Conservation (phyloP, 2,113 vertebrate genomes). For the Anhinga rufa region DNA sequence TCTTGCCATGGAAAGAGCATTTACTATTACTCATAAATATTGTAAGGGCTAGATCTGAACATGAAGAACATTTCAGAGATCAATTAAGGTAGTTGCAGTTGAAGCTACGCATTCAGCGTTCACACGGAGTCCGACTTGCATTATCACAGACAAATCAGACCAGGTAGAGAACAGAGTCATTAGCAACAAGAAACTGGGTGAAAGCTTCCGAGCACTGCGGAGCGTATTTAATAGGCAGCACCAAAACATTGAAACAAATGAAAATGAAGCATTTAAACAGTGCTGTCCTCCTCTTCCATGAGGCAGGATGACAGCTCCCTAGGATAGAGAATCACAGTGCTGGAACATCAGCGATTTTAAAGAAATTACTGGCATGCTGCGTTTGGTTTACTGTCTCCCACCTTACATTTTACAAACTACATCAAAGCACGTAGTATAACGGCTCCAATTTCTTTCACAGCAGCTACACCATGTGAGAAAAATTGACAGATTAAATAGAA, state of each 20-base stretch:
- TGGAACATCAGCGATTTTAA: slow-evolving; percentile 49
- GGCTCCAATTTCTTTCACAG: slow-evolving; percentile 71
- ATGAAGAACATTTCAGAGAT: not conserved
- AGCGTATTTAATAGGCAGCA: not conserved
- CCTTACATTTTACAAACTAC: slow-evolving; percentile 66
- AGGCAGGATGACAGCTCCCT: not conserved
- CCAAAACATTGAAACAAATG: not conserved
- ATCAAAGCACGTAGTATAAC: slow-evolving; percentile 65
- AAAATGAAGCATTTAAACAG: not conserved
- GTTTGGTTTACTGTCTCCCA: slow-evolving; percentile 63
- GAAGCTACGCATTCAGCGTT: not conserved
- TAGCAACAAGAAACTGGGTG: not conserved
- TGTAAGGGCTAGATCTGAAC: not conserved
- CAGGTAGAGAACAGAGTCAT: not conserved
- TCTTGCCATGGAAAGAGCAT: not conserved
- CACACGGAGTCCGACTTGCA: not conserved
- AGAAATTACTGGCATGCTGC: slow-evolving; percentile 67
- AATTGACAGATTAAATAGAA: slow-evolving; percentile 72
- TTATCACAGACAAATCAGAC: not conserved
- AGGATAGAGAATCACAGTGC: not conserved
- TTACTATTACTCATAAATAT: not conserved
- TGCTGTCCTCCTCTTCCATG: not conserved
- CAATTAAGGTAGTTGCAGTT: not conserved
- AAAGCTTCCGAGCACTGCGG: not conserved
- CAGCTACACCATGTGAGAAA: slow-evolving; percentile 58